phyloP scores from a whole-genome alignment of 2,113 vertebrate genomes.

The Accipiter virgatus region DNA sequence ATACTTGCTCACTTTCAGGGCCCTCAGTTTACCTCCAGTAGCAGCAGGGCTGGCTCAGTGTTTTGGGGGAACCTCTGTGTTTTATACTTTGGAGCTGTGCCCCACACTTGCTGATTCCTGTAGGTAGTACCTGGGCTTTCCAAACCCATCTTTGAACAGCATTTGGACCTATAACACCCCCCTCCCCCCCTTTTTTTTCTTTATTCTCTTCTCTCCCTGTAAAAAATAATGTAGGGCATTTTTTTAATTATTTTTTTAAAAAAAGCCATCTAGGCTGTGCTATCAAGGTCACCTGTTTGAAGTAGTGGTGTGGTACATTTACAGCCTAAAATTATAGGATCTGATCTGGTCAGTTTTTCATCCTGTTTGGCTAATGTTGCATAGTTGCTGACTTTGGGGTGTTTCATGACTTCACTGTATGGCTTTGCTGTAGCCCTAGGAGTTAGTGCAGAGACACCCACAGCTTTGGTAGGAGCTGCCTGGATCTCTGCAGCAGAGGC shows the following conservation, averaged over 20 bases:
- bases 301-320: not conserved
- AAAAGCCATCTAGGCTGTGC: not conserved
- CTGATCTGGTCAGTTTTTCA: not conserved
- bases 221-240: not conserved
- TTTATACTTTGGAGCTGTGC: not conserved
- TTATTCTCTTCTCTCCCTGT: not conserved
- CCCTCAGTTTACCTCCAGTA: not conserved
- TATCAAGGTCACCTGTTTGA: not conserved
- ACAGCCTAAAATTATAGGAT: not conserved
- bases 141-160: not conserved
- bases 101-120: not conserved
- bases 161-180: not conserved
- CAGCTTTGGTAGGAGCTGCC: not conserved
- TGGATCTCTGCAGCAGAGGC: not conserved
- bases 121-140: not conserved
- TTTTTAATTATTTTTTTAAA: not conserved
- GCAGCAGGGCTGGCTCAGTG: not conserved
- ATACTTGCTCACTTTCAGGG: not conserved
- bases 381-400: not conserved
- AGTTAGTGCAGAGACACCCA: not conserved
- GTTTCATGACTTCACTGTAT: not conserved
- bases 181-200: not conserved
- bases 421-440: not conserved
- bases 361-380: not conserved
- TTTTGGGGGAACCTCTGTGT: not conserved